Evolutionary conservation across 2,888 invertebrate genomes (phyloP).

Genomic region (Aporophyla nigra): DNA sequence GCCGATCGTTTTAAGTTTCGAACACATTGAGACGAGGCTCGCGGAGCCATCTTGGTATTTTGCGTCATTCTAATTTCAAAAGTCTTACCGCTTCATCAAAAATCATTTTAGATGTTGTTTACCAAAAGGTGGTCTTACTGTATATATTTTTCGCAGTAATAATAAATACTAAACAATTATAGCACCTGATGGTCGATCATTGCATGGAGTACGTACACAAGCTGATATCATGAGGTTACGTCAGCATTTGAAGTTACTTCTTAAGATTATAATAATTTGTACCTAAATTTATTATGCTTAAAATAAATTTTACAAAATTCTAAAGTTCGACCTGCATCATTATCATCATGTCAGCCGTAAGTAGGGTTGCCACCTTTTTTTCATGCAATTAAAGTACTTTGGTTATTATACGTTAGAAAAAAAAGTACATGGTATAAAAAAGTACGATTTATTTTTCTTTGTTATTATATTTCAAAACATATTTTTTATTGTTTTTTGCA

Average conservation of each 20-base stretch:
- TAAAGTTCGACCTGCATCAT: too few relatives aligned
- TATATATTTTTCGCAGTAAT: background rate
- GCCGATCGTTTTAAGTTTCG: background rate
- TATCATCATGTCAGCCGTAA: too few relatives aligned
- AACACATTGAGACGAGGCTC: background rate
- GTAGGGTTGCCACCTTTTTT: too few relatives aligned
- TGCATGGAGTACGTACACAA: background rate
- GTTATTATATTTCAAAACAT: too few relatives aligned
- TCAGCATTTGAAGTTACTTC: constrained; percentile 30
- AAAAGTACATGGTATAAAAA: too few relatives aligned
- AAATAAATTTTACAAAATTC: too few relatives aligned
- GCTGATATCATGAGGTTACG: constrained; percentile 49
- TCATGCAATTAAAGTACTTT: too few relatives aligned
- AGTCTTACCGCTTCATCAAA: too few relatives aligned
- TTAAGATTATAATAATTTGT: constrained; percentile 8
- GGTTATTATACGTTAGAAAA: too few relatives aligned
- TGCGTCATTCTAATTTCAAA: background rate
- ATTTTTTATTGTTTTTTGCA: too few relatives aligned
- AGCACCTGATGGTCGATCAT: constrained; percentile 9
- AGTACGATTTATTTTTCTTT: too few relatives aligned
- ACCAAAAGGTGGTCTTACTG: background rate
- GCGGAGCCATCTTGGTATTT: background rate
- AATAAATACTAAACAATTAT: constrained; percentile 2
- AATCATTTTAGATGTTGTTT: background rate
- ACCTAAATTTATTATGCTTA: too few relatives aligned